Conservation (phyloP, 2,888 invertebrate genomes). For the Celastrina argiolus region DNA sequence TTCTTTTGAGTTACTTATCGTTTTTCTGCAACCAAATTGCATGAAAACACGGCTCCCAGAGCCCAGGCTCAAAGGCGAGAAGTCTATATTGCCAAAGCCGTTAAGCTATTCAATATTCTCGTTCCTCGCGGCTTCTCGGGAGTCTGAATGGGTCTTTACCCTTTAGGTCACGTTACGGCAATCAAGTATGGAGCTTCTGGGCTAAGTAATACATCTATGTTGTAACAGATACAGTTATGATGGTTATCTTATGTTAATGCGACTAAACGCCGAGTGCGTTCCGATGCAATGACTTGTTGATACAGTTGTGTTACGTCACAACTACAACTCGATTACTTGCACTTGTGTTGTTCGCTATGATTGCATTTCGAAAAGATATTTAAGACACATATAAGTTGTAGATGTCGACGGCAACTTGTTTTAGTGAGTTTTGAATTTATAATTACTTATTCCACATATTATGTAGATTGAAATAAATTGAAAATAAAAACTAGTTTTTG, state of each 20-base stretch:
- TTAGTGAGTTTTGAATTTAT: too few species aligned
- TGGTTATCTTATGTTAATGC: slow-evolving; percentile 58
- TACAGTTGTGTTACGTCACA: slow-evolving; percentile 20
- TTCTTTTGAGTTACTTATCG: too few species aligned
- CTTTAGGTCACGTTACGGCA: slow-evolving; percentile 43
- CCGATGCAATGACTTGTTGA: slow-evolving; percentile 16
- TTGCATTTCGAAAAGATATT: neutral
- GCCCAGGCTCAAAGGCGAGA: too few species aligned
- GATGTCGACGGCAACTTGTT: too few species aligned
- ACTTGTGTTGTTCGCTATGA: neutral
- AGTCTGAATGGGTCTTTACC: slow-evolving; percentile 15
- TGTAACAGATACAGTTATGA: slow-evolving; percentile 68
- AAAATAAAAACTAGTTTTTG: too few species aligned
- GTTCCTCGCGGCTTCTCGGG: neutral
- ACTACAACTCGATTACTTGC: neutral
- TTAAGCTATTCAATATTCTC: too few species aligned
- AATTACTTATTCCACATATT: too few species aligned
- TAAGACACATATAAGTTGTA: neutral
- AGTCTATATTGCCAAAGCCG: too few species aligned
- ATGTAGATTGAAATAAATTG: too few species aligned
- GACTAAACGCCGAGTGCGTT: slow-evolving; percentile 43
- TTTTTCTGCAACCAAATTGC: too few species aligned
- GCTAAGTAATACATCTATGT: slow-evolving; percentile 42
- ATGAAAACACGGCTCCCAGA: too few species aligned
- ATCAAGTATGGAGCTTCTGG: slow-evolving; percentile 42